These are phyloP conservation scores for Entomyzon cyanotis DNA, from an alignment of 2,113 vertebrate species.

Conservation along the genomic window DNA sequence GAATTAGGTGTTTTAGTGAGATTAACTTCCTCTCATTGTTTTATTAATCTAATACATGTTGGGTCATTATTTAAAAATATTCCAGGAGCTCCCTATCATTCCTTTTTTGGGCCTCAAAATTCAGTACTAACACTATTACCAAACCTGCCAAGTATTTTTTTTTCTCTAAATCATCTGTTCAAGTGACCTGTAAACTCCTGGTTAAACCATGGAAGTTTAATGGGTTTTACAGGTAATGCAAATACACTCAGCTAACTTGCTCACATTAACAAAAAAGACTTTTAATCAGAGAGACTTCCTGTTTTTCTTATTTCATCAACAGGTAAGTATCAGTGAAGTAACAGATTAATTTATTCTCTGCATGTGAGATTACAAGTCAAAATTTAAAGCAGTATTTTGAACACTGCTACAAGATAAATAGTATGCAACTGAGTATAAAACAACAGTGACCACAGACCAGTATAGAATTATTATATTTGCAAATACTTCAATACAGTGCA, in stretches of 20 bases:
- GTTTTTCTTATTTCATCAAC: background rate
- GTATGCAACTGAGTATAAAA: background rate
- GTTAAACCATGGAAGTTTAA: background rate
- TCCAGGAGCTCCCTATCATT: rapidly evolving
- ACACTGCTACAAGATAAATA: background rate
- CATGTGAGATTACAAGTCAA: background rate
- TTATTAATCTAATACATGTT: background rate
- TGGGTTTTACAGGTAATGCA: background rate
- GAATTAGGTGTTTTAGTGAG: background rate
- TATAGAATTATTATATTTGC: background rate
- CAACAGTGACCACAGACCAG: background rate
- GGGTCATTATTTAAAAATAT: background rate
- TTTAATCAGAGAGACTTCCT: background rate
- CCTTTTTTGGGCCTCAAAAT: background rate
- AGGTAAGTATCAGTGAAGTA: background rate
- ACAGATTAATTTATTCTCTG: background rate
- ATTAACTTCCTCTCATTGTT: background rate
- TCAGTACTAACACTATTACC: background rate
- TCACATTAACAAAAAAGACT: background rate
- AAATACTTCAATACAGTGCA: background rate
- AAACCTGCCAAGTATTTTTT: background rate
- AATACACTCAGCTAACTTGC: background rate
- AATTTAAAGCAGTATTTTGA: background rate
- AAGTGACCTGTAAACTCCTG: background rate
- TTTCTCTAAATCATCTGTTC: background rate